Base-by-base conservation (phyloP, 2,888 invertebrate species). In the Pristionchus mayeri region DNA sequence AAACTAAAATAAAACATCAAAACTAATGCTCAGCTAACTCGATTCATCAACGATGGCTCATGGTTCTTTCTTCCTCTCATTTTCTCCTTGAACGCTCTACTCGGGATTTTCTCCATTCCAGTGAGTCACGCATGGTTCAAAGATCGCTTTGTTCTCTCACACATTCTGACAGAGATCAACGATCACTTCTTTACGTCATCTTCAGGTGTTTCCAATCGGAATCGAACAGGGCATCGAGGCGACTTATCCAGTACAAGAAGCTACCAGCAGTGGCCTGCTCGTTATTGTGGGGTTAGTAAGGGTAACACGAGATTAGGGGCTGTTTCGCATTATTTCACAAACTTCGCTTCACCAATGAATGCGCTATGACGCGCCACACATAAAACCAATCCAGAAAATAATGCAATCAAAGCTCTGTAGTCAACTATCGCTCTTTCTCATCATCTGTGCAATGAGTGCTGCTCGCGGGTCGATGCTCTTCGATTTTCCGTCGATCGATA, bases 141-240 rank as follows among this genome's bases (percentile, higher is more conserved):
- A 6, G 6, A n/a, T n/a, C n/a, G n/a, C n/a, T n/a, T n/a, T n/a
- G n/a, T n/a, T n/a, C n/a, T n/a, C n/a, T n/a, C n/a, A n/a, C n/a
- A n/a, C n/a, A n/a, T n/a, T n/a, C n/a, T n/a, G 44, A n/a, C 40
- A 40, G n/a, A 21, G 11, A 27, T 30, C 34, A 30, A 30, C 34
- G 16, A 0, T 67, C 30, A 30, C 21, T 21, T 21, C 54, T 21
- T 37, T 86, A 16, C n/a, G n/a, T n/a, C n/a, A n/a, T n/a, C 86
- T 87, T 76, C 86, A 89, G 63, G 88, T 90, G 3, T 90, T 90
- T 80, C 90, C 89, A 6, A 86, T 89, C 48, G 86, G 87, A 30
- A 76, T 89, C 30, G 89, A 92, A 84, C 86, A 92, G 85, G 91
- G 92, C 11, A 90, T 92, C 13, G 92, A 92, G 84, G 90, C 90